These are phyloP conservation scores for Galaxea fascicularis DNA, from an alignment of 92 coral and sea anemone genomes.

Conservation along the genomic window DNA sequence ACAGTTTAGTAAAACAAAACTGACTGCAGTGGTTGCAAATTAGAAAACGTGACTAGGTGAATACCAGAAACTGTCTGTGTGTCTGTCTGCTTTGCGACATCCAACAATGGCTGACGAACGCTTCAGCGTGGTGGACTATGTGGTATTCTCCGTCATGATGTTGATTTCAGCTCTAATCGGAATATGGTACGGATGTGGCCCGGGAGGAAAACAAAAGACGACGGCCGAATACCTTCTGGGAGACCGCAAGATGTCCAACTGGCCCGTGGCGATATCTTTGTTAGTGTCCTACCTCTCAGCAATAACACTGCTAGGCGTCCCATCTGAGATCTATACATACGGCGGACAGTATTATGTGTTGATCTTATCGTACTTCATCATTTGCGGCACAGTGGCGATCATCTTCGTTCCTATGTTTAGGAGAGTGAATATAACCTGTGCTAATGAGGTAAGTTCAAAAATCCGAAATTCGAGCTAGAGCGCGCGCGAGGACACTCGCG, in stretches of 20 bases:
- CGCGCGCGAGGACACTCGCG: too few species aligned
- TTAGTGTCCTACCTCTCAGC: conserved; percentile 94
- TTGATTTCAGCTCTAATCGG: conserved; percentile 88
- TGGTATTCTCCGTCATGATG: conserved; percentile 87
- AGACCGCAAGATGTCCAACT: conserved; percentile 78
- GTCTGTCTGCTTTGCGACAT: too few species aligned
- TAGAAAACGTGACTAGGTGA: too few species aligned
- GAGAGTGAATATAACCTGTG: conserved; percentile 82
- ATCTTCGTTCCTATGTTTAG: conserved; percentile 93
- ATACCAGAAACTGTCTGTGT: too few species aligned
- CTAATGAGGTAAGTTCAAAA: conserved; percentile 86
- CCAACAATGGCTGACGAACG: conserved; percentile 24
- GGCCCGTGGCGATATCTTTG: conserved; percentile 90
- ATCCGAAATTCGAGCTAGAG: too few species aligned
- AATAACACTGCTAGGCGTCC: conserved; percentile 91
- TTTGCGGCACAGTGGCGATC: conserved; percentile 73
- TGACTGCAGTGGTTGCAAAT: neutral
- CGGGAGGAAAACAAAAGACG: conserved; percentile 84
- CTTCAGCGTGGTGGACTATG: conserved; percentile 84
- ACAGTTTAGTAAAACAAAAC: neutral
- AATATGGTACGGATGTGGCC: conserved; percentile 90
- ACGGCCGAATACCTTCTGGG: conserved; percentile 89
- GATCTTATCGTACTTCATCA: conserved; percentile 78
- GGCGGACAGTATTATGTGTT: conserved; percentile 88
- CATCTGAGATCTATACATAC: conserved; percentile 94